A percentile compares a stretch with the other conserved stretches of the same genome.
phyloP scores from a whole-genome alignment of 2,888 invertebrate genomes.

The Athalia cordata region DNA sequence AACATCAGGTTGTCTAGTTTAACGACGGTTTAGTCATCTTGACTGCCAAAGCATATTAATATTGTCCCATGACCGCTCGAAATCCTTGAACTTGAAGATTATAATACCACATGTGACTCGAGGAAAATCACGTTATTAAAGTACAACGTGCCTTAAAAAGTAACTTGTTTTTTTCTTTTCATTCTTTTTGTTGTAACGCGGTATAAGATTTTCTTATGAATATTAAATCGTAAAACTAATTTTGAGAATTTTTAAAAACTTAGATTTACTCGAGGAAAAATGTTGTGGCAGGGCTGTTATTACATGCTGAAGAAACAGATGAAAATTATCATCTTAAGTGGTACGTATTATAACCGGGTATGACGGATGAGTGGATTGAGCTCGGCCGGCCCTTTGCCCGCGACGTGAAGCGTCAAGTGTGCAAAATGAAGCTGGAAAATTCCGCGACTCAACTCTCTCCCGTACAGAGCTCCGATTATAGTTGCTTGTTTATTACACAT shows the following conservation, averaged over 20 bases:
- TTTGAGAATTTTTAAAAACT: not conserved
- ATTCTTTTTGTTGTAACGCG: not conserved
- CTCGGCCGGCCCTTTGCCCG: conserved; percentile 19
- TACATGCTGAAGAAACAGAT: not conserved
- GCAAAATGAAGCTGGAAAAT: conserved; percentile 32
- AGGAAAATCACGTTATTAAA: not conserved
- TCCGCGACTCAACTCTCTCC: conserved; percentile 15
- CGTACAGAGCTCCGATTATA: not conserved
- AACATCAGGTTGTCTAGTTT: conserved; percentile 1
- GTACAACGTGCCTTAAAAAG: not conserved
- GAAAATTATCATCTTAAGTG: conserved; percentile 27
- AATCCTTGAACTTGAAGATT: conserved; percentile 1
- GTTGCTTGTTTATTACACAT: conserved; percentile 5
- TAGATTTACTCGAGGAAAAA: not conserved
- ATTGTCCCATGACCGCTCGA: not conserved
- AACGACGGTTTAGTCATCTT: conserved; percentile 10
- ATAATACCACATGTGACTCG: not conserved
- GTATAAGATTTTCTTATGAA: not conserved
- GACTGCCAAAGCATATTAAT: not conserved
- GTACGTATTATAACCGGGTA: conserved; percentile 26
- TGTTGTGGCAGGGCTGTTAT: not conserved
- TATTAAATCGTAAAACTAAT: not conserved
- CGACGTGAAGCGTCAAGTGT: not conserved
- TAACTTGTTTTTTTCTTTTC: not conserved
- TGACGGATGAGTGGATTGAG: conserved; percentile 37